Percentiles rank a stretch among this genome's conserved stretches.
These are phyloP conservation scores for Brachionus manjavacas DNA, from an alignment of 1,140 invertebrate genomes.

Conservation along the genomic window DNA sequence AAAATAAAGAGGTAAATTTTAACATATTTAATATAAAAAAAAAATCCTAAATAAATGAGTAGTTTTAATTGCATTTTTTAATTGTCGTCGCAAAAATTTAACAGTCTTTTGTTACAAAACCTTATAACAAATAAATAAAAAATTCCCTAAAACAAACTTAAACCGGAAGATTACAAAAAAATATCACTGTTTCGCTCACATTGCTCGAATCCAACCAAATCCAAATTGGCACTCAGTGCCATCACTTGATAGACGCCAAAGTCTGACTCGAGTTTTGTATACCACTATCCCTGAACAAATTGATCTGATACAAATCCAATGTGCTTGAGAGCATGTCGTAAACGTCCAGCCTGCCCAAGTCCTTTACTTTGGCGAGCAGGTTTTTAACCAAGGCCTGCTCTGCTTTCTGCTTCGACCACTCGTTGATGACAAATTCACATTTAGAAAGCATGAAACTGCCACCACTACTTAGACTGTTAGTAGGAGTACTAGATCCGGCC, in stretches of 20 bases:
- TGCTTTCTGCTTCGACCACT: conserved; percentile 45
- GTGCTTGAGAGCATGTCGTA: conserved; percentile 58
- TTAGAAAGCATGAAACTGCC: neutral
- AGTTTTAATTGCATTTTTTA: neutral
- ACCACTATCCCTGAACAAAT: neutral
- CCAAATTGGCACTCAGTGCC: neutral
- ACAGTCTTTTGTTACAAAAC: neutral
- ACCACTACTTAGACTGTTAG: neutral
- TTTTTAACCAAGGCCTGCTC: conserved; percentile 57
- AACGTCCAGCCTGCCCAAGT: conserved; percentile 61
- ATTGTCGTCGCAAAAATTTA: neutral
- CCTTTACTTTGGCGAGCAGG: conserved; percentile 59
- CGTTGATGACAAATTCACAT: conserved; percentile 3
- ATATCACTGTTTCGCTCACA: neutral
- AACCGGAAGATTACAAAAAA: conserved; percentile 3
- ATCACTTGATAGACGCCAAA: conserved; percentile 16
- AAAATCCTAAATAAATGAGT: neutral
- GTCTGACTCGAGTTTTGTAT: conserved; percentile 41
- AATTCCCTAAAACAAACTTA: neutral
- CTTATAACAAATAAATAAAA: neutral
- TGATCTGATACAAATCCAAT: conserved; percentile 45
- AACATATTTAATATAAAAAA: neutral
- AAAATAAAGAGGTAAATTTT: neutral
- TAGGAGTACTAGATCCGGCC: neutral
- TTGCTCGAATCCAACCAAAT: neutral